Evolutionary conservation across 2,888 invertebrate genomes (phyloP).

Genomic region (Diachrysia chrysitis): DNA sequence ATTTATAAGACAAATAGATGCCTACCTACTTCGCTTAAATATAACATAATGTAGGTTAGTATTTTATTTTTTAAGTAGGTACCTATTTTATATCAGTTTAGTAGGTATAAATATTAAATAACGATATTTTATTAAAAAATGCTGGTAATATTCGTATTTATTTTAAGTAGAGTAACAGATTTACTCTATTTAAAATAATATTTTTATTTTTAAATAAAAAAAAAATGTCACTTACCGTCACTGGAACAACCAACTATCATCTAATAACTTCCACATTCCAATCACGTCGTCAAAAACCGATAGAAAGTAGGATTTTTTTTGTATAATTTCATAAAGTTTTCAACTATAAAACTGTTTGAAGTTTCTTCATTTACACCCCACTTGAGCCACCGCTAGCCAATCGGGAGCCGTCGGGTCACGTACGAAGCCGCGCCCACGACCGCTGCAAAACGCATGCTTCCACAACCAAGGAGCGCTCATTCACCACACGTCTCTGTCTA

Average conservation of each 20-base stretch:
- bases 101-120: no score
- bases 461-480: slow-evolving; percentile 72
- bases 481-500: slow-evolving; percentile 73
- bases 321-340: slow-evolving; percentile 79
- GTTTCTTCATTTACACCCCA: slow-evolving; percentile 81
- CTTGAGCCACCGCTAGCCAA: slow-evolving; percentile 77
- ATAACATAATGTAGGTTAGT: no score
- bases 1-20: no score
- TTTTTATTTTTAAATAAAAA: neutral
- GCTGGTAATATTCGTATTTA: no score
- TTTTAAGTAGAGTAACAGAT: neutral
- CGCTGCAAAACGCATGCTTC: slow-evolving; percentile 86
- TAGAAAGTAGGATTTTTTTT: slow-evolving; percentile 65
- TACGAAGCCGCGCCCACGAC: slow-evolving; percentile 81
- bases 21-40: no score
- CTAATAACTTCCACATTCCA: slow-evolving; percentile 58
- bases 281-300: slow-evolving; percentile 67
- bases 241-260: slow-evolving; percentile 35
- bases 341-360: slow-evolving; percentile 78
- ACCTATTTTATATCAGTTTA: no score
- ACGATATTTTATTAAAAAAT: no score
- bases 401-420: slow-evolving; percentile 72
- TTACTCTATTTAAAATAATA: no score
- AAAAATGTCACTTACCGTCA: slow-evolving; percentile 42
- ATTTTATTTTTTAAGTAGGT: no score